Percentiles rank a stretch among this genome's conserved stretches.
These are phyloP conservation scores for Nemurella pictetii DNA, from an alignment of 2,888 invertebrate species.

Conservation along the genomic window DNA sequence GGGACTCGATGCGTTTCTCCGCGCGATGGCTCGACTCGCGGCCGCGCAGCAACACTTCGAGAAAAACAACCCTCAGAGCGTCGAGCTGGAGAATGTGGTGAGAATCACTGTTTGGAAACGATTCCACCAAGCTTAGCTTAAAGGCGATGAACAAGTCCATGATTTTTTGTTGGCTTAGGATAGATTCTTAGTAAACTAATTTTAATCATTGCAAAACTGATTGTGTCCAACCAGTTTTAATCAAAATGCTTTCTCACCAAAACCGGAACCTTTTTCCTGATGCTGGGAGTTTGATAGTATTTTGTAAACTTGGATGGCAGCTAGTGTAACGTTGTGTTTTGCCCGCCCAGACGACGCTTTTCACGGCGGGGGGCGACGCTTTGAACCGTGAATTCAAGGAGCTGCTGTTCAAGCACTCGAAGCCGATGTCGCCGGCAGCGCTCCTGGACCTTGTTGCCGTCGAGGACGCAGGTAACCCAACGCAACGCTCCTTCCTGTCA, in stretches of 20 bases:
- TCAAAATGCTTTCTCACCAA: too few species aligned
- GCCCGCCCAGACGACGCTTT: constrained; percentile 71
- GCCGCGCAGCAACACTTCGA: constrained; percentile 90
- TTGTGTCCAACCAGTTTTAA: too few species aligned
- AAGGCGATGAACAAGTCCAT: too few species aligned
- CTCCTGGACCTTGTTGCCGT: constrained; percentile 80
- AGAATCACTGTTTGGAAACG: constrained; percentile 47
- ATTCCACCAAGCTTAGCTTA: too few species aligned
- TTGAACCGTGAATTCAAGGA: constrained; percentile 88
- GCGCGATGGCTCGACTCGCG: constrained; percentile 81
- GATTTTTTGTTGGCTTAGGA: too few species aligned
- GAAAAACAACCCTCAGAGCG: constrained; percentile 89
- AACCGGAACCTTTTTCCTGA: too few species aligned
- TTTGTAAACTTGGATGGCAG: too few species aligned
- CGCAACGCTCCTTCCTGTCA: neutral
- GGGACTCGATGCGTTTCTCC: constrained; percentile 57
- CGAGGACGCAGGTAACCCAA: constrained; percentile 75
- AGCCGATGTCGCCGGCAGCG: constrained; percentile 83
- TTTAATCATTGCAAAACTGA: too few species aligned
- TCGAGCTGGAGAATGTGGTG: constrained; percentile 91
- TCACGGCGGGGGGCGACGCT: constrained; percentile 81
- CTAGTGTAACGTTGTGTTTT: constrained; percentile 45
- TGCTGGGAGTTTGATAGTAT: too few species aligned
- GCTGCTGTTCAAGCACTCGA: constrained; percentile 80
- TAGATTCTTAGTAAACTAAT: too few species aligned